Percentiles rank a stretch among this genome's conserved stretches.
Conservation (phyloP, 2,797 vertebrate species). For the Hypotaenidia okinawae region DNA sequence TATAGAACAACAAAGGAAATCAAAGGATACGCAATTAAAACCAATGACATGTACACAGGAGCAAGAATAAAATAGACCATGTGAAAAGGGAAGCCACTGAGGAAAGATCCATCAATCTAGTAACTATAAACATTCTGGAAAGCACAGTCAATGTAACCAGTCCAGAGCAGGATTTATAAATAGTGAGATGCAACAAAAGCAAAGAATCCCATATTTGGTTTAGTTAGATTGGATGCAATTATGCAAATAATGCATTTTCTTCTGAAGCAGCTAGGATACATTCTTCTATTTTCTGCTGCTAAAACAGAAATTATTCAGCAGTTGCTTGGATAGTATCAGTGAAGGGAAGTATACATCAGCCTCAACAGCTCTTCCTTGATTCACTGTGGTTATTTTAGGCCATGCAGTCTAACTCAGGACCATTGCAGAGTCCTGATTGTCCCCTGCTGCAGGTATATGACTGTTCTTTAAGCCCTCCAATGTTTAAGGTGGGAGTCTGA, state of each 20-base stretch:
- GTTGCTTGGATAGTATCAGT: not conserved
- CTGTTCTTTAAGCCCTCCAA: not conserved
- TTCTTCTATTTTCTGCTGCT: not conserved
- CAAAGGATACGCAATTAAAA: not conserved
- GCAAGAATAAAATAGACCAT: not conserved
- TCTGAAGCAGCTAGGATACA: not conserved
- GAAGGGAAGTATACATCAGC: not conserved
- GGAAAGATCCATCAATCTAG: not conserved
- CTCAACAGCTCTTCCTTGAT: not conserved
- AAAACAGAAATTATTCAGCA: slow-evolving; percentile 8
- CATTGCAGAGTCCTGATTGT: not conserved
- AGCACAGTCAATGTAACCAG: not conserved
- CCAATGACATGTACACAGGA: not conserved
- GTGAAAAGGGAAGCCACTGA: not conserved
- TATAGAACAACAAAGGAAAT: not conserved
- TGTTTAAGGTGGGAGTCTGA: not conserved
- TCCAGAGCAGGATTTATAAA: not conserved
- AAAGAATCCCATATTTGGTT: not conserved
- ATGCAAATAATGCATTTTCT: slow-evolving; percentile 5
- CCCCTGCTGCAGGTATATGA: not conserved
- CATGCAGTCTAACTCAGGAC: not conserved
- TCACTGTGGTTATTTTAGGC: not conserved
- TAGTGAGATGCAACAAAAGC: not conserved
- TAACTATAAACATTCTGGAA: not conserved
- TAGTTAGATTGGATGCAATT: not conserved